Evolutionary conservation across 2,797 vertebrate species (phyloP), one percentile per base, ranked within the genome.

Genomic region (Xiphorhynchus erythropygius): DNA sequence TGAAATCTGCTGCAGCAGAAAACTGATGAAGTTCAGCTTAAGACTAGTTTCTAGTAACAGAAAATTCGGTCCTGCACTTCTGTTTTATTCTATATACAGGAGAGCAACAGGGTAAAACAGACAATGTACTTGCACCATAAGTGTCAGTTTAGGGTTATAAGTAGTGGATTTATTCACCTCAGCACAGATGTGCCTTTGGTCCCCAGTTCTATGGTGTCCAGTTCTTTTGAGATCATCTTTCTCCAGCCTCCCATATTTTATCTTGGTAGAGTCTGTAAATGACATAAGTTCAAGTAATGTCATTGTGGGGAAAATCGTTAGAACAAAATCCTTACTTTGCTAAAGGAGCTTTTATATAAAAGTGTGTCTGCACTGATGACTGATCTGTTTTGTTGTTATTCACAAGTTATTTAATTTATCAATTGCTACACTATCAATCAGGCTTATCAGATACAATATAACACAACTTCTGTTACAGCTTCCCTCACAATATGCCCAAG

Each of bases 121-220:
- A 65, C 37, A 93, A 86, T 27, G 50, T 44, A 44, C 56, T 90
- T 93, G 44, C 81, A 94, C 79, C 71, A 1, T 47, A 89, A 94
- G 74, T 91, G 83, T 95, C 74, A 76, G 87, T 90, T 91, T 95
- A 91, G 62, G 69, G 42, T 91, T 90, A 47, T 84, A 93, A 88
- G 53, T 87, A 84, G 86, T 88, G 52, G 85, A 79, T 93, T 87
- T 89, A 84, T 94, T 96, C 96, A 94, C 87, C 89, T 94, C 89
- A 96, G 96, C 91, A 94, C 93, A 94, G 80, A 90, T 74, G 94
- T 95, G 93, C 95, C 94, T 97, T 96, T 93, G 85, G 91, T 97
- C 95, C 64, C 89, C 95, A 96, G 76, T 83, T 97, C 90, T 88
- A 67, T 97, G 93, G 84, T 55, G 76, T 92, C 94, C 77, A 88